These are phyloP conservation scores for Oreocharis arfaki DNA, from an alignment of 2,113 vertebrate genomes.

Conservation along the genomic window DNA sequence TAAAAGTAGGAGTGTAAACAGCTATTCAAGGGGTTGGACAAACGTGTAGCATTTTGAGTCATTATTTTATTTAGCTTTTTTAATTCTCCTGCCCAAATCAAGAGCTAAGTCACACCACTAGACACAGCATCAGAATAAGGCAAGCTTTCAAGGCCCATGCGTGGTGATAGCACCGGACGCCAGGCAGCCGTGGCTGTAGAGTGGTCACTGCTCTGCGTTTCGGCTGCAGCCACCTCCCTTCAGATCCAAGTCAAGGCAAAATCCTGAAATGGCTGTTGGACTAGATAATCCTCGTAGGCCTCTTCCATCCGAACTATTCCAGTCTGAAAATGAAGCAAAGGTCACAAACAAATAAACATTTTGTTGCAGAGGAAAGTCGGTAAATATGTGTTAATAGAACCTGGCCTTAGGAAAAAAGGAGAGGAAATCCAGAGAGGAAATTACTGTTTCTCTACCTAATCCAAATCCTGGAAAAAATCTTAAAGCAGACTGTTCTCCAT, in stretches of 20 bases:
- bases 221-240: background rate
- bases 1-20: background rate
- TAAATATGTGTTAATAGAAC: background rate
- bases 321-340: background rate
- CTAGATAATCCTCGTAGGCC: background rate
- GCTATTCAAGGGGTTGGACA: background rate
- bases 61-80: constrained; percentile 24
- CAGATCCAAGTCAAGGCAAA: background rate
- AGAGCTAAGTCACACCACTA: background rate
- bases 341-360: background rate
- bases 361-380: background rate
- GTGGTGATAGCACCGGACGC: fast-evolving
- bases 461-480: background rate
- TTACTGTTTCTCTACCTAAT: background rate
- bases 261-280: background rate
- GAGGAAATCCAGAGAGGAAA: background rate
- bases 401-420: background rate
- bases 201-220: fast-evolving
- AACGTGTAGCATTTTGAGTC: background rate
- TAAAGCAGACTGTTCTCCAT: background rate
- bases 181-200: fast-evolving
- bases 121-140: background rate
- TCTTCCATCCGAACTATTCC: background rate
- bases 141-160: background rate
- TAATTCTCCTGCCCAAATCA: background rate